Base-by-base conservation (phyloP, 1,140 invertebrate genomes). In the Notospermus geniculatus region DNA sequence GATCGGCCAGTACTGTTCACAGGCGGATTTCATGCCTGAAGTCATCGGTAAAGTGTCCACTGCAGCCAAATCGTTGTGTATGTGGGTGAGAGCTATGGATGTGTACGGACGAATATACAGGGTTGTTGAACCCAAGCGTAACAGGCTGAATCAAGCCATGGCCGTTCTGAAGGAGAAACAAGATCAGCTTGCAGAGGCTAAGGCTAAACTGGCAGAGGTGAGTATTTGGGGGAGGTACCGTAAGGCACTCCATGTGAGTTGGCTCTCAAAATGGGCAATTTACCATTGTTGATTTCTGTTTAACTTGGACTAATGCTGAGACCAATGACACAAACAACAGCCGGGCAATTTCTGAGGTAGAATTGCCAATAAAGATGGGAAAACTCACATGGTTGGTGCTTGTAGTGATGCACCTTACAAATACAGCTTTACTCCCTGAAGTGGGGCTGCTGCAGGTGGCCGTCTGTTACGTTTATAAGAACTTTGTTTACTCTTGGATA, bases 61-160 rank as follows among this genome's bases (percentile, higher is more conserved):
- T 1, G 91, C 91, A 1, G 90, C 91, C 13, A 91, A 91, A 80
- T 92, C 90, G 17, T 80, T 94, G 22, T 91, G 90, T 74, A 87
- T 90, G 74, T 93, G 91, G 92, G 91, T 93, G n/a, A 84, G 90
- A 64, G 91, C 91, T 2, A 93, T 94, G 79, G 90, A 93, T 74
- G 88, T 92, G 72, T 94, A 94, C 75, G 91, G 88, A 2, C 89
- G 90, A 81, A 87, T 93, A 50, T 93, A 88, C 82, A 89, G 89
- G 69, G 86, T 91, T 57, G 90, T 92, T 7, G 90, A 88, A 45
- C 91, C 91, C 0, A 93, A 92, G 76, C 87, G 90, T 71, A 88
- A 88, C 61, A 87, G 88, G 69, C 79, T 92, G 32, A 85, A 89
- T 64, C 86, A 87, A 63, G 90, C 90, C 0, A 74, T 88, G 68